Percentiles rank a stretch among this genome's conserved stretches.
phyloP scores from a whole-genome alignment of 1,140 invertebrate species.

The Halictus rubicundus region DNA sequence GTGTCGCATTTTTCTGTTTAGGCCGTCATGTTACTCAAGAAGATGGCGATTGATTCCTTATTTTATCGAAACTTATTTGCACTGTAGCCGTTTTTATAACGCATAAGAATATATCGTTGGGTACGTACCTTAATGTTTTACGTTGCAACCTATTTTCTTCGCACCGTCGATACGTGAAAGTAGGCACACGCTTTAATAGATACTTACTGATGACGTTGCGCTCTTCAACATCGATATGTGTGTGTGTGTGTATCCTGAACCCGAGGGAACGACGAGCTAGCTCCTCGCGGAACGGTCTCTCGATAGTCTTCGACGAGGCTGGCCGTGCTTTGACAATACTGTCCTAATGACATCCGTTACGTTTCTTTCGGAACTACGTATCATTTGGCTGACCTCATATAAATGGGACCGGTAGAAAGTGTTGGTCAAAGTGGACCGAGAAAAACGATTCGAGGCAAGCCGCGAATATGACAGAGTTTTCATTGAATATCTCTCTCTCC shows the following conservation, averaged over 20 bases:
- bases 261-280: not conserved
- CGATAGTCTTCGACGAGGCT: constrained; percentile 16
- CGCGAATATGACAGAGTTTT: not conserved
- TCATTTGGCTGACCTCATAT: not conserved
- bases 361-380: not conserved
- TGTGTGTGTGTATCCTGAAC: not conserved
- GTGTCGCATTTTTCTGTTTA: not conserved
- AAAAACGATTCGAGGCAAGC: not conserved
- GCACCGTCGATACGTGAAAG: constrained; percentile 16
- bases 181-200: constrained; percentile 23
- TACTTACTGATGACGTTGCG: constrained; percentile 28
- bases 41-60: constrained; percentile 32
- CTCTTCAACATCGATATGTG: not conserved
- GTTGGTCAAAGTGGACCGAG: not conserved
- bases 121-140: constrained; percentile 29
- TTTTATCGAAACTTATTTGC: constrained; percentile 40
- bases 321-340: constrained; percentile 51
- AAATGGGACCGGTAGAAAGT: not conserved
- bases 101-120: constrained; percentile 39
- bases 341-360: not conserved
- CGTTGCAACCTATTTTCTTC: constrained; percentile 25
- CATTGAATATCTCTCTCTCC: not conserved
- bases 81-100: constrained; percentile 31
- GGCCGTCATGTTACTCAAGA: constrained; percentile 32
- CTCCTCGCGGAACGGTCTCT: not conserved